Evolutionary conservation across 2,888 invertebrate species (phyloP), one percentile per base, ranked within the genome.

Genomic region (Mallateleia sp.): DNA sequence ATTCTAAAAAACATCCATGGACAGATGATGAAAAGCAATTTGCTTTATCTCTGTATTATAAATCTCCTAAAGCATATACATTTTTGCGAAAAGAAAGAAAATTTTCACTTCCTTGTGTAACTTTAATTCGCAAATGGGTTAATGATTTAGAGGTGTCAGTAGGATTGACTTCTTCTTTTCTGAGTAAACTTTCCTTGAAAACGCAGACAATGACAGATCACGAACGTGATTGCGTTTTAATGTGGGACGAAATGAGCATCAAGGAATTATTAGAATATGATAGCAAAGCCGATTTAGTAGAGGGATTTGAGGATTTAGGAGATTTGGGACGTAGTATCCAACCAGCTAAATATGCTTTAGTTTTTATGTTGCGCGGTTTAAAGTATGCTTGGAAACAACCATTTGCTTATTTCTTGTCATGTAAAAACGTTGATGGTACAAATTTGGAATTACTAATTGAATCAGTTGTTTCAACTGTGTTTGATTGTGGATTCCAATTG

Each of bases 321-420:
- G 62, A 66, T 58, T 75, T 89, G 20, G 89, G 88, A 18, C 74
- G 89, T 2, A 64, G 34, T 0, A 74, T 88, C 2, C 52, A 85
- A 60, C 20, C 82, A 8, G 91, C 90, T 7, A 91, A 87, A 34
- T 85, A 91, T 32, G 90, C 89, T 9, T 78, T 90, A n/a, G 89
- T 90, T 1, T 91, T 92, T 38, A 90, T 92, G 90, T 28, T 91
- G 7, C 78, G 87, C 34, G n/a, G n/a, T n/a, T n/a, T n/a, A n/a
- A n/a, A n/a, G n/a, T n/a, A n/a, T n/a, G n/a, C n/a, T n/a, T n/a
- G 91, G 91, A 90, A 90, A 66, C 90, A 91, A 50, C 90, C 90
- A 2, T 69, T 92, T 18, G 67, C 85, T 50, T 92, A 90, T 82
- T 89, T 82, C 75, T 58, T 91, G 20, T 85, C 88, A 15, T 24